Percentiles rank a stretch among this genome's conserved stretches.
These are phyloP conservation scores for Isaurus tuberculatus DNA, from an alignment of 92 coral and sea anemone species.

Conservation along the genomic window DNA sequence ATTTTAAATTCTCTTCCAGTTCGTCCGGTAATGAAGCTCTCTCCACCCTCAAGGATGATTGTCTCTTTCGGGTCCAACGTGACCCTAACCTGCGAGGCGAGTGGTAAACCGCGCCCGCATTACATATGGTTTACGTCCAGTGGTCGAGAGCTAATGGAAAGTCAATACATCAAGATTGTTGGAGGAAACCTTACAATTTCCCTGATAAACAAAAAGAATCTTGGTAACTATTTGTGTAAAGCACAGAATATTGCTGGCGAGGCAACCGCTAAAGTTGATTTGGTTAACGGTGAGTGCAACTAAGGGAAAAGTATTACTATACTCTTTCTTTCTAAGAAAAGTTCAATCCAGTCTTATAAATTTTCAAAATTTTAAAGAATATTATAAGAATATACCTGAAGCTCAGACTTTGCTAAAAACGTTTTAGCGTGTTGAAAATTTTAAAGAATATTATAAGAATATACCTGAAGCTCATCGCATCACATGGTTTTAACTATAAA, in stretches of 20 bases:
- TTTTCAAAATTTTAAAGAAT: too few relatives aligned
- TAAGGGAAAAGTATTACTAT: too few relatives aligned
- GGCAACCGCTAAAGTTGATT: not conserved
- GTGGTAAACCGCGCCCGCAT: slow-evolving; percentile 29
- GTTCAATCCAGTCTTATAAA: too few relatives aligned
- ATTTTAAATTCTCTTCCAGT: not conserved
- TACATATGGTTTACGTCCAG: slow-evolving; percentile 42
- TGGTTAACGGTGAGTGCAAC: slow-evolving; percentile 8
- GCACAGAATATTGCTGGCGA: slow-evolving; percentile 31
- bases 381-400: too few relatives aligned
- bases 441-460: too few relatives aligned
- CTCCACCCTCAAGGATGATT: not conserved
- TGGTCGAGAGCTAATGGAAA: slow-evolving; percentile 7
- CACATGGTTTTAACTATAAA: too few relatives aligned
- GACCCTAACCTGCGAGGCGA: slow-evolving; percentile 24
- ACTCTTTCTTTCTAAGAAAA: too few relatives aligned
- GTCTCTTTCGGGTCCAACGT: slow-evolving; percentile 5
- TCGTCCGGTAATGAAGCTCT: slow-evolving; percentile 9
- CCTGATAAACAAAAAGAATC: not conserved
- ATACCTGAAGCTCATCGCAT: too few relatives aligned
- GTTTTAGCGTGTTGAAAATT: too few relatives aligned
- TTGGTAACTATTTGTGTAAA: slow-evolving; percentile 12
- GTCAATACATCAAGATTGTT: not conserved
- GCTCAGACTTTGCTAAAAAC: too few relatives aligned
- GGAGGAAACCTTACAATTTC: slow-evolving; percentile 29